These are phyloP conservation scores for Psephotus haematonotus DNA, from an alignment of 2,113 vertebrate genomes.

Conservation along the genomic window DNA sequence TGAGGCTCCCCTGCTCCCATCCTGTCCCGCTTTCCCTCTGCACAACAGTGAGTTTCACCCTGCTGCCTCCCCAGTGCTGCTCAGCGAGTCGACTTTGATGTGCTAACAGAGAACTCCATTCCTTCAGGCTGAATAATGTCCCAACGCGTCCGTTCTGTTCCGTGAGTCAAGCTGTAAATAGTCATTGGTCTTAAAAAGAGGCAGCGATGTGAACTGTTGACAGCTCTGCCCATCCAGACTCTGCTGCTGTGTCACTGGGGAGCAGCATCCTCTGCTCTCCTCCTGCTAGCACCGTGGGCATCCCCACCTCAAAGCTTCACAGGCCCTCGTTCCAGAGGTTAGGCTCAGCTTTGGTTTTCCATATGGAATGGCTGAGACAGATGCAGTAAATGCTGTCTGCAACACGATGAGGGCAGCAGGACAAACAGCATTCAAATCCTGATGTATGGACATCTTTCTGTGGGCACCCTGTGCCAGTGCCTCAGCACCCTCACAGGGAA, in stretches of 20 bases:
- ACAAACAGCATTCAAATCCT: not conserved
- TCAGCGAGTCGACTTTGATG: not conserved
- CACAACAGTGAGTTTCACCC: not conserved
- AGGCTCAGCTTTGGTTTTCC: not conserved
- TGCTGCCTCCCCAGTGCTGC: not conserved
- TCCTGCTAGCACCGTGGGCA: not conserved
- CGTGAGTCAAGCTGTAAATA: not conserved
- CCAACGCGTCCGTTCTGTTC: not conserved
- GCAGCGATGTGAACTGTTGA: not conserved
- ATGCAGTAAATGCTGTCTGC: not conserved
- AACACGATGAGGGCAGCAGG: not conserved
- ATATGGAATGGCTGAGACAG: not conserved
- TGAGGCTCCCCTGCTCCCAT: not conserved
- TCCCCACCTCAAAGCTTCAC: not conserved
- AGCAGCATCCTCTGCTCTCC: not conserved
- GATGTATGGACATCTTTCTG: accelerated
- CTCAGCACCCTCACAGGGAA: no score
- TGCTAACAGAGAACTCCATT: not conserved
- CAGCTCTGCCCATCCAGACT: not conserved
- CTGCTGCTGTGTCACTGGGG: not conserved
- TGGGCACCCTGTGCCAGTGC: no score
- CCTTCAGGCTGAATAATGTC: not conserved
- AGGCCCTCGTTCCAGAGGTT: not conserved
- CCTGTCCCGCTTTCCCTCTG: not conserved
- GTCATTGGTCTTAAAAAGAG: not conserved